Conservation (phyloP, 2,797 vertebrate genomes). For the Hyperoplus lanceolatus region DNA sequence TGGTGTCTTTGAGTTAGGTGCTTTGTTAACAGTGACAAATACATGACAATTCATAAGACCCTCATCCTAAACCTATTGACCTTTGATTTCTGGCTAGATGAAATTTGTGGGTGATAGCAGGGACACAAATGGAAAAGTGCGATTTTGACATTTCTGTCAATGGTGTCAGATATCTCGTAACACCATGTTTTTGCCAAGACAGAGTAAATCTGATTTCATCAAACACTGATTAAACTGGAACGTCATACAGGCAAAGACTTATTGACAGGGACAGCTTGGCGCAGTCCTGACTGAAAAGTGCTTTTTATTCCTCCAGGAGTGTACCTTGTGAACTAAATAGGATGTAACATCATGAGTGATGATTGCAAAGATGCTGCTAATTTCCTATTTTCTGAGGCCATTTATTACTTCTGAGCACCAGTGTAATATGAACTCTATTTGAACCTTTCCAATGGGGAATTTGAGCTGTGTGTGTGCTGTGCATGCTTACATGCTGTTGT, state of each 20-base stretch:
- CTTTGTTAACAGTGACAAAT: slow-evolving; percentile 5
- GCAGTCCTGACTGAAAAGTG: slow-evolving; percentile 7
- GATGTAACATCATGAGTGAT: slow-evolving; percentile 35
- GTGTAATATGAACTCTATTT: slow-evolving; percentile 65
- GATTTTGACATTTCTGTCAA: slow-evolving; percentile 9
- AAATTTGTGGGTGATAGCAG: background rate
- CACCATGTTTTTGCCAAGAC: slow-evolving; percentile 18
- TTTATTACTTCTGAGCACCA: slow-evolving; percentile 28
- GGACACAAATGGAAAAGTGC: background rate
- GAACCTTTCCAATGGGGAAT: slow-evolving; percentile 51
- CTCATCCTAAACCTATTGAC: slow-evolving; percentile 6
- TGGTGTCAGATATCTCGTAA: slow-evolving; percentile 24
- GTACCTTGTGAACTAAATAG: slow-evolving; percentile 28
- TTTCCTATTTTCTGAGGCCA: slow-evolving; percentile 38
- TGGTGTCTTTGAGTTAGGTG: background rate
- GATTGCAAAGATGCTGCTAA: slow-evolving; percentile 32
- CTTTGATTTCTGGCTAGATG: slow-evolving; percentile 12
- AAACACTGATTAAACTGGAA: slow-evolving; percentile 25
- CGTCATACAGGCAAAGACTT: slow-evolving; percentile 1
- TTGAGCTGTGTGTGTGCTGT: background rate
- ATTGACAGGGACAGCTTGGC: slow-evolving; percentile 13
- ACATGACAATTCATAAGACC: slow-evolving; percentile 8
- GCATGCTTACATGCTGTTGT: slow-evolving; percentile 10
- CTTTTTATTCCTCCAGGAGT: slow-evolving; percentile 22
- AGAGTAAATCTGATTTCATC: slow-evolving; percentile 19